Conservation (phyloP, 2,797 vertebrate genomes). For the Lepilemur septentrionalis region DNA sequence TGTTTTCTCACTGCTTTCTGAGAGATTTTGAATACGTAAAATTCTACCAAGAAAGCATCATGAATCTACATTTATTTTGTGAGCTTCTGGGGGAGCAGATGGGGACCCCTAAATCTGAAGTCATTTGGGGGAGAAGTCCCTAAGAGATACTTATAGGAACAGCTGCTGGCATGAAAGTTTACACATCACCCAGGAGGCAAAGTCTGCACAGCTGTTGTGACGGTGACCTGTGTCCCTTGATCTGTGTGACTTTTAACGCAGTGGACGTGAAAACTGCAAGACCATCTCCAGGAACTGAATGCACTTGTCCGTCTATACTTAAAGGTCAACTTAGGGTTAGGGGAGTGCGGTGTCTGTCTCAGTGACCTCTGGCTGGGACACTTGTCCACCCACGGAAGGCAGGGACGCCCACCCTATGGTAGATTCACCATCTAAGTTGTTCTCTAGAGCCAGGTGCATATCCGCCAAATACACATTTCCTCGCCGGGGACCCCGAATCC, state of each 20-base stretch:
- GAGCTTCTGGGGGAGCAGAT: too few species aligned
- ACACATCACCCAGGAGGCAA: neutral
- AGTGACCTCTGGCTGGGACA: neutral
- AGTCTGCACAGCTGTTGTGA: too few species aligned
- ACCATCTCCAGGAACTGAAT: neutral
- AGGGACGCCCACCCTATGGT: neutral
- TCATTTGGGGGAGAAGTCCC: too few species aligned
- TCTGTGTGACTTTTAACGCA: neutral
- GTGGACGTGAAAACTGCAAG: neutral
- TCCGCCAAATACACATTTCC: neutral
- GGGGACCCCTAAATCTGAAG: neutral
- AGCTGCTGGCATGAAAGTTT: too few species aligned
- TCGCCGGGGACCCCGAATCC: too few species aligned
- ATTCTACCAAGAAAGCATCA: neutral
- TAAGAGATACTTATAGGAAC: neutral
- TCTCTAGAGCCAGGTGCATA: accelerated
- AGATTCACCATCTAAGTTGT: accelerated
- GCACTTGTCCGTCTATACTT: neutral
- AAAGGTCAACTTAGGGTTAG: neutral
- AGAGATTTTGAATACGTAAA: neutral
- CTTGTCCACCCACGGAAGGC: neutral
- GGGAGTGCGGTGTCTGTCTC: neutral
- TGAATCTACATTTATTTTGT: neutral
- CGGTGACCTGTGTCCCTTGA: too few species aligned
- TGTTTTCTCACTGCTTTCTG: neutral